Conservation (phyloP, 2,797 vertebrate species). For the Lagorchestes hirsutus region DNA sequence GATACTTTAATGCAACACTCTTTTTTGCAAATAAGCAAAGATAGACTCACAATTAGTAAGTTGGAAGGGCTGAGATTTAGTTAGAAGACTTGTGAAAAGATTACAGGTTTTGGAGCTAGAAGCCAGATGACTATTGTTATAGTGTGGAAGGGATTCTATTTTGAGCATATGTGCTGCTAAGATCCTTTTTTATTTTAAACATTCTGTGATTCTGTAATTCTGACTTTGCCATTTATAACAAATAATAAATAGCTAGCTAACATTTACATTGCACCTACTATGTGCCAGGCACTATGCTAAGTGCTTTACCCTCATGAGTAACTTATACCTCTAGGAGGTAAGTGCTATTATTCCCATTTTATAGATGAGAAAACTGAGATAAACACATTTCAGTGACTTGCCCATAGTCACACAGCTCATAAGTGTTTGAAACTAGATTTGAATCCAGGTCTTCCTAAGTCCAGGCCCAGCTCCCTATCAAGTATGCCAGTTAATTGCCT, state of each 20-base stretch:
- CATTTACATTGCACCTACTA: not conserved
- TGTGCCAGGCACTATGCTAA: not conserved
- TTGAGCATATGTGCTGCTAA: not conserved
- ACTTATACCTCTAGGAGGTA: not conserved
- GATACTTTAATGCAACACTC: not conserved
- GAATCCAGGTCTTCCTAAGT: not conserved
- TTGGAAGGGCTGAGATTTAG: not conserved
- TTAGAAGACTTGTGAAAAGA: not conserved
- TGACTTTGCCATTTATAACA: not conserved
- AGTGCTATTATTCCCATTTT: not conserved
- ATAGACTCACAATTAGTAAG: not conserved
- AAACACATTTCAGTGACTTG: not conserved
- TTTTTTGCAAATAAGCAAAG: not conserved
- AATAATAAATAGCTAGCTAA: not conserved
- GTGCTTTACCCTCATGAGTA: not conserved
- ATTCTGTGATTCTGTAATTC: not conserved
- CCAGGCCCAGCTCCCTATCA: not conserved
- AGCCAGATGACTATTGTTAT: not conserved
- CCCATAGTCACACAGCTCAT: not conserved
- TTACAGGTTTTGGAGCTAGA: not conserved
- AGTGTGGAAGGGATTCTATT: not conserved
- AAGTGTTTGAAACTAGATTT: not conserved
- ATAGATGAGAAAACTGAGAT: not conserved
- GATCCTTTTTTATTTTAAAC: not conserved
- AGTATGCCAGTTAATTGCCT: not conserved